Percentiles rank a stretch among this genome's conserved stretches.
These are phyloP conservation scores for Drosophila gunungcola DNA, from an alignment of 1,140 invertebrate species.

Conservation along the genomic window DNA sequence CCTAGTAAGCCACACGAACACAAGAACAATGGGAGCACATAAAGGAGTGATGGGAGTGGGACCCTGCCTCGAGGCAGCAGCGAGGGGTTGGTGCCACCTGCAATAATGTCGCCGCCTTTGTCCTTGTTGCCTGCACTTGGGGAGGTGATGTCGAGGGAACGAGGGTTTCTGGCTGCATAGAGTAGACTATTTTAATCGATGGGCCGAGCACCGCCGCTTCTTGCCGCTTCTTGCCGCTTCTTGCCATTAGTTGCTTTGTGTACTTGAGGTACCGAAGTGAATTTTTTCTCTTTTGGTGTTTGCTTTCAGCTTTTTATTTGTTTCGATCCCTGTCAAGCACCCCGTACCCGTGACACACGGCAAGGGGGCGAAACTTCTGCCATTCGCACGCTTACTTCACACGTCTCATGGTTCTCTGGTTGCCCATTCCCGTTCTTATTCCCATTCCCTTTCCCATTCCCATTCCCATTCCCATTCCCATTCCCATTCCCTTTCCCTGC, in stretches of 20 bases:
- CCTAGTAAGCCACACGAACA: conserved; percentile 53
- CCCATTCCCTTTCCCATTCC: too few species aligned
- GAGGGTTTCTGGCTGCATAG: conserved; percentile 21
- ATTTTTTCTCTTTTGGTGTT: conserved; percentile 14
- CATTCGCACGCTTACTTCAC: conserved; percentile 72
- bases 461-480: too few species aligned
- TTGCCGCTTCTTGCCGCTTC: conserved; percentile 46
- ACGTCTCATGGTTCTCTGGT: conserved; percentile 26
- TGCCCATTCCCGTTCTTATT: too few species aligned
- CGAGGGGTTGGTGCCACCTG: conserved; percentile 18
- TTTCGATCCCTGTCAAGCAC: conserved; percentile 33
- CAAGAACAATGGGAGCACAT: conserved; percentile 60
- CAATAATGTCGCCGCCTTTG: conserved; percentile 53
- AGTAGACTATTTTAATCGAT: conserved; percentile 54
- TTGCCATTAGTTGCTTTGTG: conserved; percentile 63
- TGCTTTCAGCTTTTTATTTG: conserved; percentile 12
- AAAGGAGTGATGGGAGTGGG: conserved; percentile 31
- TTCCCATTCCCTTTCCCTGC: too few species aligned
- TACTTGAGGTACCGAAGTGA: conserved; percentile 33
- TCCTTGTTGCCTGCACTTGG: not conserved
- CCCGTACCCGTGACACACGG: conserved; percentile 52
- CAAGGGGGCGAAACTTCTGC: conserved; percentile 35
- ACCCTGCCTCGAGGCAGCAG: not conserved
- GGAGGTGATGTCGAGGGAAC: conserved; percentile 10
- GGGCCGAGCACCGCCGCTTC: conserved; percentile 41